These are phyloP conservation scores for Chiridota heheva DNA, from an alignment of 35 echinoderm and acorn worm species.

Conservation along the genomic window DNA sequence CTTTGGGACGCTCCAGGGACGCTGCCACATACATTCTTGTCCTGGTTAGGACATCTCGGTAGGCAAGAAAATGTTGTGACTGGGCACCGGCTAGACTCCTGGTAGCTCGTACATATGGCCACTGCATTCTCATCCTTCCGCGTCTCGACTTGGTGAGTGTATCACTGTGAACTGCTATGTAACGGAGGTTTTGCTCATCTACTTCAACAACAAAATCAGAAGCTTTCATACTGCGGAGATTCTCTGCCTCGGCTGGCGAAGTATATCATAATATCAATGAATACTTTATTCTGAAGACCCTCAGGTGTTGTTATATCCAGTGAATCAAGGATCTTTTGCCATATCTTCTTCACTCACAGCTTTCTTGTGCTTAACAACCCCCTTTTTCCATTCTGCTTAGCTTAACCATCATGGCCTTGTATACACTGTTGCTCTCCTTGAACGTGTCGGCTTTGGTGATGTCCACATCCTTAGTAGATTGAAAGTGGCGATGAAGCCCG, in stretches of 20 bases:
- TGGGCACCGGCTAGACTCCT: slow-evolving; percentile 64
- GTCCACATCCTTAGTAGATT: slow-evolving; percentile 37
- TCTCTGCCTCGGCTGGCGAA: slow-evolving; percentile 62
- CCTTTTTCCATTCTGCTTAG: slow-evolving; percentile 58
- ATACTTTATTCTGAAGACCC: slow-evolving; percentile 59
- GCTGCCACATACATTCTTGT: slow-evolving; percentile 57
- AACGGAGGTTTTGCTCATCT: slow-evolving; percentile 56
- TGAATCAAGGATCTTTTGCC: slow-evolving; percentile 66
- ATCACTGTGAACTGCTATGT: slow-evolving; percentile 56
- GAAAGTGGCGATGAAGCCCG: slow-evolving; percentile 55
- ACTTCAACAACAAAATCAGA: slow-evolving; percentile 51
- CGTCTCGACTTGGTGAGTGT: slow-evolving; percentile 73
- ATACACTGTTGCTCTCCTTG: slow-evolving; percentile 22
- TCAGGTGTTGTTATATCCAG: slow-evolving; percentile 55
- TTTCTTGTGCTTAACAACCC: slow-evolving; percentile 52
- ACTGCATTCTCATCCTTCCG: slow-evolving; percentile 60
- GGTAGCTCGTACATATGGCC: slow-evolving; percentile 84
- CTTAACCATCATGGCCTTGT: slow-evolving; percentile 71
- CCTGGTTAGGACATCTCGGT: slow-evolving; percentile 42
- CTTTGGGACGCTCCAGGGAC: slow-evolving; percentile 48
- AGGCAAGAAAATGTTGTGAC: slow-evolving; percentile 58
- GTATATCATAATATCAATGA: slow-evolving; percentile 69
- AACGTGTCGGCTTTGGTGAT: slow-evolving; percentile 44
- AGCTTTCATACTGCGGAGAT: slow-evolving; percentile 44
- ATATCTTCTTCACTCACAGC: slow-evolving; percentile 63